Evolutionary conservation across 2,888 invertebrate genomes (phyloP), one percentile per base, ranked within the genome.

Genomic region (Brachypterus glaber): DNA sequence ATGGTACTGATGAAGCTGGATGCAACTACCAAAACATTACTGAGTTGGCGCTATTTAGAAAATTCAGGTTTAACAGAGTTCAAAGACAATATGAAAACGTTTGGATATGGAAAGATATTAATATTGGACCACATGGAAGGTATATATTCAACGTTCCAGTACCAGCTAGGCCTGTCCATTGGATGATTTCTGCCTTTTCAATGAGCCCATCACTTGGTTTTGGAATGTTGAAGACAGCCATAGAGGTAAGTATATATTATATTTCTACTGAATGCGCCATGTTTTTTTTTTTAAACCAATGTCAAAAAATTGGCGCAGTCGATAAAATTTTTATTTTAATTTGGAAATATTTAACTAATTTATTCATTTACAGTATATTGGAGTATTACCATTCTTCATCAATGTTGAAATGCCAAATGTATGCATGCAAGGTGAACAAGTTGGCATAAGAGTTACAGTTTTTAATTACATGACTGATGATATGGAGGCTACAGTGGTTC

Each of bases 91-190:
- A 92, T 65, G 90, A 92, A 55, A 91, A 92, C 64, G 85, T 87
- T 39, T 96, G 95, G 95, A 67, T 93, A 36, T 96, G 95, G 95
- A 79, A 82, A 44, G 93, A 93, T 66, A 79, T 89, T 35, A 91
- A 91, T 64, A 89, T 92, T 56, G 91, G 87, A 0, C 89, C 91
- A 13, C 89, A 90, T 64, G 91, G 91, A 0, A 77, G 91, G 4
- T 84, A 74, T 57, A 87, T 91, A 40, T 90, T 91, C 66, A 86
- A 83, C 39, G 69, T 85, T 29, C 82, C 84, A 25, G 89, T 90
- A n/a, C 89, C 90, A 0, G 72, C 80, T 39, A 67, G 77, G 36
- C 91, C 91, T 0, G 89, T 84, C 0, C 82, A 85, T 52, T 96
- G 95, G 95, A 89, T 92, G 71, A 77, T 96, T 1, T 88, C 89